Evolutionary conservation across 2,888 invertebrate species (phyloP).

Genomic region (Hoplodrina ambigua): DNA sequence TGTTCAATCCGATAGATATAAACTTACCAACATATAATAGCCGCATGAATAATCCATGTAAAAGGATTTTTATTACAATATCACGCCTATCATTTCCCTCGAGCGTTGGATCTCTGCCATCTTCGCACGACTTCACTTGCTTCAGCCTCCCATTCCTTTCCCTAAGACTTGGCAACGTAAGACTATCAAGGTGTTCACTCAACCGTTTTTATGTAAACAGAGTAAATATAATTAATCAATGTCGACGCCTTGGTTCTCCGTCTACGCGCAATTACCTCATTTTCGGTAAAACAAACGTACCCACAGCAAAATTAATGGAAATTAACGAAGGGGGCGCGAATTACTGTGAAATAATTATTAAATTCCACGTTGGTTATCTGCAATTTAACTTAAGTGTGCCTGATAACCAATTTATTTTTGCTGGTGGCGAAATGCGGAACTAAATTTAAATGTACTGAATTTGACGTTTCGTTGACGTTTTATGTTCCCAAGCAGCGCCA

Average conservation of each 20-base stretch:
- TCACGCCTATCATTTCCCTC: conserved; percentile 34
- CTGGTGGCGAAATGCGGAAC: conserved; percentile 33
- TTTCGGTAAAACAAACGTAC: conserved; percentile 74
- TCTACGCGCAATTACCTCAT: conserved; percentile 78
- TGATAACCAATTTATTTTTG: conserved; percentile 13
- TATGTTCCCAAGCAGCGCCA: conserved; percentile 19
- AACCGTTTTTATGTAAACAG: conserved; percentile 68
- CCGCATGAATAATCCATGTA: conserved; percentile 5
- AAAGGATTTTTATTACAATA: conserved; percentile 31
- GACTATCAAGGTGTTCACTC: conserved; percentile 57
- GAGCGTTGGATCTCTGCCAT: conserved; percentile 55
- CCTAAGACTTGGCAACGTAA: conserved; percentile 42
- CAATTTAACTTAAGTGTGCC: conserved; percentile 74
- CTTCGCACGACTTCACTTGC: conserved; percentile 49
- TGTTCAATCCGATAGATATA: too few species aligned
- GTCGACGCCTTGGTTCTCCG: conserved; percentile 68
- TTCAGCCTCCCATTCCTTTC: conserved; percentile 34
- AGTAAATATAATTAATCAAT: conserved; percentile 79
- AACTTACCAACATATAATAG: background rate
- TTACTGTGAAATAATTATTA: conserved; percentile 73
- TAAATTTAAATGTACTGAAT: conserved; percentile 20
- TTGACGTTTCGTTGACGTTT: conserved; percentile 30
- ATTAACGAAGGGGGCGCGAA: conserved; percentile 72
- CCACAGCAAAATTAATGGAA: conserved; percentile 66
- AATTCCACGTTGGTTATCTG: conserved; percentile 71